These are phyloP conservation scores for Cryptotis parvus DNA, from an alignment of 2,113 vertebrate species.

Conservation along the genomic window DNA sequence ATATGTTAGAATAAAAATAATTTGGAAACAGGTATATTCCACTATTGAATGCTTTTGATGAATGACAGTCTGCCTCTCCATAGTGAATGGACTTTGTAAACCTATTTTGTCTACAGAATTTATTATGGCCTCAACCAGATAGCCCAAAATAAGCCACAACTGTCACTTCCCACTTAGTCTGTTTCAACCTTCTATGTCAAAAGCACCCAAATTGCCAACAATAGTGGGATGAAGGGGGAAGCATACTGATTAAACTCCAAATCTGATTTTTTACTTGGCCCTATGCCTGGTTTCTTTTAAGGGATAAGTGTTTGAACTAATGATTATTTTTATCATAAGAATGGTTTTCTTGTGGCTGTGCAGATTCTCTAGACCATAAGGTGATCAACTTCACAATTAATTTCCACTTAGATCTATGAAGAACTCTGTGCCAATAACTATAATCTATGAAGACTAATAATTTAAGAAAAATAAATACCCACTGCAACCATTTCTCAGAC, in stretches of 20 bases:
- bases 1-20: conserved; percentile 62
- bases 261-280: conserved; percentile 45
- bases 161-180: conserved; percentile 5
- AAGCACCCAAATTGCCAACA: conserved; percentile 30
- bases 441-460: conserved; percentile 15
- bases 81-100: conserved; percentile 48
- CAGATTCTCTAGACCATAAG: conserved; percentile 5
- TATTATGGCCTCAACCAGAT: background rate
- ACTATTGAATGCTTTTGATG: conserved; percentile 45
- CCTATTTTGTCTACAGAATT: conserved; percentile 40
- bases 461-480: conserved; percentile 5
- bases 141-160: conserved; percentile 6
- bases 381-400: conserved; percentile 9
- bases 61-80: conserved; percentile 52
- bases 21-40: conserved; percentile 58
- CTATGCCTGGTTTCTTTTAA: conserved; percentile 56
- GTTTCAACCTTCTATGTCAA: conserved; percentile 46
- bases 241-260: conserved; percentile 28
- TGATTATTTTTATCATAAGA: conserved; percentile 30
- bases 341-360: conserved; percentile 25
- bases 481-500: background rate
- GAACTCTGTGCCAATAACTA: background rate
- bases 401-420: background rate
- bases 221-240: background rate
- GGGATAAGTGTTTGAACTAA: background rate